Evolutionary conservation across 1,140 invertebrate genomes (phyloP).

Genomic region (Phthorimaea operculella): DNA sequence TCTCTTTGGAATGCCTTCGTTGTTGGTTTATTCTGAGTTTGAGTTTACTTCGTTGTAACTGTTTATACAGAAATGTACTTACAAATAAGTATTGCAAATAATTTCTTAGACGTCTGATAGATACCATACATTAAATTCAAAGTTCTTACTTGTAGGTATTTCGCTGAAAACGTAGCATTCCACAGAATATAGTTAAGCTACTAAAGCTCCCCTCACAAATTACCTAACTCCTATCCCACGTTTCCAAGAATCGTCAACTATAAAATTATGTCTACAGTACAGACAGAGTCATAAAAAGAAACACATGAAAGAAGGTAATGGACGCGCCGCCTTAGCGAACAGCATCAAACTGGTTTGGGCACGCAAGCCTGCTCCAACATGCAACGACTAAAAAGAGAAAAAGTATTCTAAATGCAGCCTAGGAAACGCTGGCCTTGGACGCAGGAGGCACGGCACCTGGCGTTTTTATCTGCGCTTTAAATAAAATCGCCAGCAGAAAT

Average conservation of each 20-base stretch:
- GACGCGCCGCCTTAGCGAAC: conserved; percentile 46
- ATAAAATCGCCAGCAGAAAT: conserved; percentile 42
- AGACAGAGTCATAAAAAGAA: not conserved
- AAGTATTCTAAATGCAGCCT: conserved; percentile 65
- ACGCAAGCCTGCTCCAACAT: conserved; percentile 58
- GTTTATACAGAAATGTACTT: too few relatives aligned
- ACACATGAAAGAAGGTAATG: conserved; percentile 29
- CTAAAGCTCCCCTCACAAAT: not conserved
- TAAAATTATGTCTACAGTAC: not conserved
- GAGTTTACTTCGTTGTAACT: too few relatives aligned
- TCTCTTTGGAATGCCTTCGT: not conserved
- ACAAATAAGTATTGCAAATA: too few relatives aligned
- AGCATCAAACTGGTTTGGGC: conserved; percentile 60
- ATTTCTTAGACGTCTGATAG: too few relatives aligned
- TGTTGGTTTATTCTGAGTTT: too few relatives aligned
- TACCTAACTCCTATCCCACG: not conserved
- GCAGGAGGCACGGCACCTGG: conserved; percentile 61
- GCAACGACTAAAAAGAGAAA: conserved; percentile 66
- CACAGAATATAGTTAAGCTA: not conserved
- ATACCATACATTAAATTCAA: too few relatives aligned
- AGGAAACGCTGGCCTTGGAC: conserved; percentile 64
- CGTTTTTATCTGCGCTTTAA: conserved; percentile 62
- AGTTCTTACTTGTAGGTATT: too few relatives aligned
- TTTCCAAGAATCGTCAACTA: not conserved
- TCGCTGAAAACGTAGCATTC: too few relatives aligned